These are phyloP conservation scores for Phoxinus phoxinus DNA, from an alignment of 2,113 vertebrate species.

Conservation along the genomic window DNA sequence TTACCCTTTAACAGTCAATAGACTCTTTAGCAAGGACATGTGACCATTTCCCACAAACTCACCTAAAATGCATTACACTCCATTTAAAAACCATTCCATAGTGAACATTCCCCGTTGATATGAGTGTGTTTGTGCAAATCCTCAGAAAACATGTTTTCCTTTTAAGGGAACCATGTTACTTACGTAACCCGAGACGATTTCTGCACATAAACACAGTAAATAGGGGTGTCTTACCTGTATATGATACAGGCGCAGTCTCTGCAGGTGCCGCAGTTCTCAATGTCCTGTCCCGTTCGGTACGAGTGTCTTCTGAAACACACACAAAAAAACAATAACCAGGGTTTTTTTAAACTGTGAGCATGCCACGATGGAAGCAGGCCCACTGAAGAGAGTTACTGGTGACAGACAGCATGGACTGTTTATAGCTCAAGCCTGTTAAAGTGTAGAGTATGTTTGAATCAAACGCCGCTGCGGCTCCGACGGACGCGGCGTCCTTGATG, in stretches of 20 bases:
- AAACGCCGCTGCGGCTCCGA: background rate
- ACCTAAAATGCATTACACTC: background rate
- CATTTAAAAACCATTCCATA: background rate
- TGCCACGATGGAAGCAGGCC: background rate
- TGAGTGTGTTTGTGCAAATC: background rate
- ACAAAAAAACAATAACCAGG: slow-evolving; percentile 52
- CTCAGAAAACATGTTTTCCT: background rate
- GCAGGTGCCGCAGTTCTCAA: slow-evolving; percentile 88
- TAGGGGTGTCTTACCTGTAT: slow-evolving; percentile 78
- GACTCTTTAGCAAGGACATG: background rate
- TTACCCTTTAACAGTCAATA: background rate
- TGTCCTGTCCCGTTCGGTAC: slow-evolving; percentile 86
- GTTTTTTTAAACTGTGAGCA: background rate
- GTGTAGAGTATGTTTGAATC: background rate
- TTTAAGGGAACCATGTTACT: too few species aligned
- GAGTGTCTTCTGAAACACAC: slow-evolving; percentile 80
- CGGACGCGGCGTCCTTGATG: background rate
- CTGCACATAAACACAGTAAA: background rate
- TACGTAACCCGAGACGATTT: too few species aligned
- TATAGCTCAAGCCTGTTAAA: background rate
- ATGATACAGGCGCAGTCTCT: slow-evolving; percentile 90
- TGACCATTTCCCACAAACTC: background rate
- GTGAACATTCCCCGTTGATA: background rate
- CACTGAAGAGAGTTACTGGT: background rate
- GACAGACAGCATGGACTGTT: background rate